phyloP scores from a whole-genome alignment of 2,888 invertebrate species.

The Drosophila affinis region DNA sequence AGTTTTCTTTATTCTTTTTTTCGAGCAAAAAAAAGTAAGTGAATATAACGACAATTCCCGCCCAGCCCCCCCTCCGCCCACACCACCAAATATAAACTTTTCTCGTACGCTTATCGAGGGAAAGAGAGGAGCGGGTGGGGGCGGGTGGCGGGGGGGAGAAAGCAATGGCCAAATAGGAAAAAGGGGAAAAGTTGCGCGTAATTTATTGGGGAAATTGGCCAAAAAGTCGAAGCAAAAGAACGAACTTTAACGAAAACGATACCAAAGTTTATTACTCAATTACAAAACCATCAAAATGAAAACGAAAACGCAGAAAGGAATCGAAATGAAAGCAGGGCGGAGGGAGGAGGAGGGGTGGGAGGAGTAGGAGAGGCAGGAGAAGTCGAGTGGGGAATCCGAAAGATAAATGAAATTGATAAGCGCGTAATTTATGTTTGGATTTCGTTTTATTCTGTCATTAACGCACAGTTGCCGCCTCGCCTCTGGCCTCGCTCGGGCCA shows the following conservation, averaged over 20 bases:
- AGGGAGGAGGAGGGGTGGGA: not conserved
- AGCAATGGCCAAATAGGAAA: constrained; percentile 5
- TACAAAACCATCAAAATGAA: constrained; percentile 78
- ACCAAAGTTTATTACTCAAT: constrained; percentile 80
- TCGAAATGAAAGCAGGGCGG: constrained; percentile 31
- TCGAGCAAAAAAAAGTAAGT: constrained; percentile 1
- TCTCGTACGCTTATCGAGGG: constrained; percentile 23
- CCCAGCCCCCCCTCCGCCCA: no score
- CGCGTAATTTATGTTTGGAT: constrained; percentile 80
- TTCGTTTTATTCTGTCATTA: constrained; percentile 80
- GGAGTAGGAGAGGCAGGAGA: not conserved
- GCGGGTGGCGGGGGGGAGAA: no score
- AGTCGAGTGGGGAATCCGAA: constrained; percentile 70
- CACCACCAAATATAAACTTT: constrained; percentile 5
- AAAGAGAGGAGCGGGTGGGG: constrained; percentile 2
- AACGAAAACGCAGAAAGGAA: constrained; percentile 43
- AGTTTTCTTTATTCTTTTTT: constrained; percentile 11
- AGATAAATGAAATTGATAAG: constrained; percentile 81
- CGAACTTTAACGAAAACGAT: constrained; percentile 59
- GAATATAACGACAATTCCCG: constrained; percentile 23
- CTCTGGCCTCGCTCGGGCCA: constrained; percentile 34
- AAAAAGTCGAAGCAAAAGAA: constrained; percentile 18
- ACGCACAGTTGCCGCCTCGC: constrained; percentile 71
- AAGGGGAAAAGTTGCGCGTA: constrained; percentile 30
- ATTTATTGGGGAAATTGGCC: constrained; percentile 47